phyloP scores from a whole-genome alignment of 2,888 invertebrate genomes.

The Meteorus cinctellus region DNA sequence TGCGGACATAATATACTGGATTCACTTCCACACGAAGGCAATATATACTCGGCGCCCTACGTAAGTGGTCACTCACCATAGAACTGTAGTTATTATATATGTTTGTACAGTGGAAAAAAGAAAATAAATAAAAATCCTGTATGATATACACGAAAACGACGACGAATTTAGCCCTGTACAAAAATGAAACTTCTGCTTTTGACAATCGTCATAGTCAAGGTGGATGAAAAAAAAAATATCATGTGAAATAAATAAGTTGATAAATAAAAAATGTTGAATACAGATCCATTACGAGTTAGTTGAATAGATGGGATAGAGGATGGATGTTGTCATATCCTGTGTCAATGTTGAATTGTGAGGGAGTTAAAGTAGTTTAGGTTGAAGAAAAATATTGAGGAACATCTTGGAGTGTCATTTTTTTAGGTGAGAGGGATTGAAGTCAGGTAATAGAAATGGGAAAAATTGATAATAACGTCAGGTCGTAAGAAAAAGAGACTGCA shows the following conservation, averaged over 20 bases:
- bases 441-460: too few relatives aligned
- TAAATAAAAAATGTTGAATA: neutral
- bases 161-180: conserved; percentile 30
- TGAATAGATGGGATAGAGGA: too few relatives aligned
- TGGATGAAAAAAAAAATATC: neutral
- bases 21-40: conserved; percentile 66
- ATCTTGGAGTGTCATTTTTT: too few relatives aligned
- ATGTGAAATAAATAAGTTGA: neutral
- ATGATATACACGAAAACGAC: conserved; percentile 41
- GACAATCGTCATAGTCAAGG: conserved; percentile 19
- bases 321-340: too few relatives aligned
- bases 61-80: conserved; percentile 61
- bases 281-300: too few relatives aligned
- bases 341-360: too few relatives aligned
- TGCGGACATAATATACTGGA: conserved; percentile 67
- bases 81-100: conserved; percentile 38
- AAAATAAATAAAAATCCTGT: conserved; percentile 26
- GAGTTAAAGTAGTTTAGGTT: too few relatives aligned
- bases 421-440: too few relatives aligned
- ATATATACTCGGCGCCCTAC: conserved; percentile 63
- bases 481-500: too few relatives aligned
- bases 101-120: conserved; percentile 31
- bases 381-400: too few relatives aligned
- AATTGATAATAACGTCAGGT: too few relatives aligned
- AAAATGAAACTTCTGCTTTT: conserved; percentile 18